phyloP scores from a whole-genome alignment of 2,113 vertebrate genomes.

The Entomyzon cyanotis region DNA sequence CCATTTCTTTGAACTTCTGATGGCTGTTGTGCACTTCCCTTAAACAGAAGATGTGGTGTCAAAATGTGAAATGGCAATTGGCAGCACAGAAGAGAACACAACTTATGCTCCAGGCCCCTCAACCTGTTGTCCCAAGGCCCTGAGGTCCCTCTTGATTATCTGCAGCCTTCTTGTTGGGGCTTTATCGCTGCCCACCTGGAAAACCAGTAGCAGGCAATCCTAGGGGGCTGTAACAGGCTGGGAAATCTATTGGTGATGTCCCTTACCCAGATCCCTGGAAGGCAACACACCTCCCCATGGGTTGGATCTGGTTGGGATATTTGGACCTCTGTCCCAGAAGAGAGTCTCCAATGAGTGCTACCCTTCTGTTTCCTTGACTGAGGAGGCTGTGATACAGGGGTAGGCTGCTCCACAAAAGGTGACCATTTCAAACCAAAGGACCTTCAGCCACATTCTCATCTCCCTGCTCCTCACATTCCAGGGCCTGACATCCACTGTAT shows the following conservation, averaged over 20 bases:
- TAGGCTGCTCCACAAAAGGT: rapidly evolving
- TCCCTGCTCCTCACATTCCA: neutral
- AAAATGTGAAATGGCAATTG: neutral
- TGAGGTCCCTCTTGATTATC: neutral
- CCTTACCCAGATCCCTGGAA: neutral
- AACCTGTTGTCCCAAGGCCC: neutral
- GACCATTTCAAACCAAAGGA: neutral
- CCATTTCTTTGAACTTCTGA: neutral
- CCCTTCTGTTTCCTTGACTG: neutral
- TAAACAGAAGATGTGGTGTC: rapidly evolving
- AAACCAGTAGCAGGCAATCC: neutral
- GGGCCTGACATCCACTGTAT: no score
- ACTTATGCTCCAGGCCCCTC: neutral
- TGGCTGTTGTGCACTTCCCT: neutral
- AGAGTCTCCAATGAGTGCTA: neutral
- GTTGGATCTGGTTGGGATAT: neutral
- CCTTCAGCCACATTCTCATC: neutral
- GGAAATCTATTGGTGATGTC: neutral
- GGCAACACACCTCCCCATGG: neutral
- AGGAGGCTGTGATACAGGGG: neutral
- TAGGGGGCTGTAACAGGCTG: neutral
- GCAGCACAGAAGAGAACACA: neutral
- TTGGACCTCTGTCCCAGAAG: neutral
- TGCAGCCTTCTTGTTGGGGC: neutral
- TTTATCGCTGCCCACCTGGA: neutral